Evolutionary conservation across 1,140 invertebrate genomes (phyloP).

Genomic region (Brachionus calyciflorus): DNA sequence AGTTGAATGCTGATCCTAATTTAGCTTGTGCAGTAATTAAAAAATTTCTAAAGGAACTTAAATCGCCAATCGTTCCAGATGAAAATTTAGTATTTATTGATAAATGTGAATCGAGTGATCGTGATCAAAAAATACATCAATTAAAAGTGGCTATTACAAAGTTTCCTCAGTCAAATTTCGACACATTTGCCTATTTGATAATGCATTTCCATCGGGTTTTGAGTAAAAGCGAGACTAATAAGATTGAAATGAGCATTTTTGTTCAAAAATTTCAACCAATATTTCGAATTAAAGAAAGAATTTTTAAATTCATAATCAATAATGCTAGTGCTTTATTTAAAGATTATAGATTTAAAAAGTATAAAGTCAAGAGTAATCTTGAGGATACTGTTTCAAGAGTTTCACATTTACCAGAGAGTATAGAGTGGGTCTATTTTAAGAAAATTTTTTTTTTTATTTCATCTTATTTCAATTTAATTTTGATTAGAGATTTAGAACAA

Average conservation of each 20-base stretch:
- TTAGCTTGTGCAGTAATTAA: conserved; percentile 44
- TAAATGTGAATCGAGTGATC: conserved; percentile 22
- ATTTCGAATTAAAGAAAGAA: conserved; percentile 42
- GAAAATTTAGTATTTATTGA: conserved; percentile 31
- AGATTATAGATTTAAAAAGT: conserved; percentile 24
- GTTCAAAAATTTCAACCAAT: conserved; percentile 44
- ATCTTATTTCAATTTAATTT: background rate
- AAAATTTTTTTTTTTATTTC: background rate
- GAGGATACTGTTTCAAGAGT: background rate
- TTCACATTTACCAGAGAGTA: background rate
- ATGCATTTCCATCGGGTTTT: conserved; percentile 36
- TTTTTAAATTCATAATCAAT: conserved; percentile 35
- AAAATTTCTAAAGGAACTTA: conserved; percentile 41
- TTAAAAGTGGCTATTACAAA: background rate
- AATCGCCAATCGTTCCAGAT: conserved; percentile 38
- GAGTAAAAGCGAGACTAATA: conserved; percentile 12
- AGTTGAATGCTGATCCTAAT: background rate
- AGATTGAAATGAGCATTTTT: conserved; percentile 12
- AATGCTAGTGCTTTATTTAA: conserved; percentile 16
- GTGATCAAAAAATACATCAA: conserved; percentile 33
- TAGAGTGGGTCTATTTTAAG: too few relatives aligned
- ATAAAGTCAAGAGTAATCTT: background rate
- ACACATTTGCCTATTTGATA: conserved; percentile 41
- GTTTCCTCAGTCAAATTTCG: conserved; percentile 16
- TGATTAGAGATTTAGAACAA: conserved; percentile 19